Evolutionary conservation across 2,888 invertebrate species (phyloP).

Genomic region (Aethes cnicana): DNA sequence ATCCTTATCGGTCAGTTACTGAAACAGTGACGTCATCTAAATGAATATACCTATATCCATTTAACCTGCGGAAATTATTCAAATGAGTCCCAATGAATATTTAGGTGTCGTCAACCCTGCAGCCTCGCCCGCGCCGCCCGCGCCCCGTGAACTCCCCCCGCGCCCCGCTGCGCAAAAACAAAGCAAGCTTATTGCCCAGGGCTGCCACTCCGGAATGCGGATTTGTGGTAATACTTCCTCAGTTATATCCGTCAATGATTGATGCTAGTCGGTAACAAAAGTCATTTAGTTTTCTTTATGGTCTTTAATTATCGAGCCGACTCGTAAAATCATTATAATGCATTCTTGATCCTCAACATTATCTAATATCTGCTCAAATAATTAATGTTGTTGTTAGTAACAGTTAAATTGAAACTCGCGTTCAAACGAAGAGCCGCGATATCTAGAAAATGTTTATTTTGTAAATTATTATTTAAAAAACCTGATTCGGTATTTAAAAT

Average conservation of each 20-base stretch:
- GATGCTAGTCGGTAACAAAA: not conserved
- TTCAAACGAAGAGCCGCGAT: too few species aligned
- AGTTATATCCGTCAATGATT: conserved; percentile 1
- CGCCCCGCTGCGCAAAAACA: conserved; percentile 54
- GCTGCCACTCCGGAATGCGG: conserved; percentile 44
- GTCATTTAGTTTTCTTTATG: not conserved
- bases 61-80: conserved; percentile 14
- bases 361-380: too few species aligned
- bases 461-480: too few species aligned
- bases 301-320: not conserved
- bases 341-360: too few species aligned
- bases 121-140: conserved; percentile 36
- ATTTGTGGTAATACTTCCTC: conserved; percentile 28
- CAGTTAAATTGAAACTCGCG: too few species aligned
- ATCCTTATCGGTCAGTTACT: not conserved
- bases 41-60: not conserved
- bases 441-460: too few species aligned
- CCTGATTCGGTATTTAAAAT: too few species aligned
- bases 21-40: too few species aligned
- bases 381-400: too few species aligned
- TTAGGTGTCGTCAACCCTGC: conserved; percentile 35
- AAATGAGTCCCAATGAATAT: conserved; percentile 26
- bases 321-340: too few species aligned
- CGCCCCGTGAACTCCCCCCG: conserved; percentile 31
- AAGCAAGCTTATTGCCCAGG: conserved; percentile 67